A percentile compares a stretch with the other conserved stretches of the same genome.
phyloP scores from a whole-genome alignment of 2,888 invertebrate genomes.

The Laothoe populi region DNA sequence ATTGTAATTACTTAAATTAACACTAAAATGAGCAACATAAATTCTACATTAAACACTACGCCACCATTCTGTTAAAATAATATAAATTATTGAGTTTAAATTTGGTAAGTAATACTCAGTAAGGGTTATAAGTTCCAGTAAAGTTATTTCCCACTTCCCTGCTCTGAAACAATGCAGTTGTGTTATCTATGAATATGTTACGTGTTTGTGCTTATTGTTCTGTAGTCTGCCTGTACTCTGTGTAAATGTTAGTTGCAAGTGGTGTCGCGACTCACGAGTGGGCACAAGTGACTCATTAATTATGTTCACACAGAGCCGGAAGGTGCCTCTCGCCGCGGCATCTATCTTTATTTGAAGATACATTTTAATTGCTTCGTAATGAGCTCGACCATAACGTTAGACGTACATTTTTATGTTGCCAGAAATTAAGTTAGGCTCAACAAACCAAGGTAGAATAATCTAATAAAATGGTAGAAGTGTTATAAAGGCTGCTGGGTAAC shows the following conservation, averaged over 20 bases:
- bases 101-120: no score
- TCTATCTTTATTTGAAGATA: conserved; percentile 21
- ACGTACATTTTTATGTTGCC: conserved; percentile 25
- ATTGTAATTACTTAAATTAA: no score
- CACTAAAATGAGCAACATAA: no score
- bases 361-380: conserved; percentile 22
- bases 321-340: neutral
- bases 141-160: no score
- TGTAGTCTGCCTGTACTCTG: no score
- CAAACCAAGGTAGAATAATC: neutral
- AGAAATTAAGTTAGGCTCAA: neutral
- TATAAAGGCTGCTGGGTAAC: neutral
- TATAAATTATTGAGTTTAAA: no score
- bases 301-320: conserved; percentile 10
- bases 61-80: no score
- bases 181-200: no score
- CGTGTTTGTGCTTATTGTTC: no score
- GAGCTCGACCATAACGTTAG: neutral
- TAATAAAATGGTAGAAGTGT: neutral
- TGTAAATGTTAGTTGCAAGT: neutral
- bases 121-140: no score
- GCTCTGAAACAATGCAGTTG: no score
- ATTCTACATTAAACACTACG: no score
- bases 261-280: conserved; percentile 28
- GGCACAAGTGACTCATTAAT: conserved; percentile 30